A percentile compares a stretch with the other conserved stretches of the same genome.
phyloP scores from a whole-genome alignment of 2,888 invertebrate genomes.

The Parelbella ahira region DNA sequence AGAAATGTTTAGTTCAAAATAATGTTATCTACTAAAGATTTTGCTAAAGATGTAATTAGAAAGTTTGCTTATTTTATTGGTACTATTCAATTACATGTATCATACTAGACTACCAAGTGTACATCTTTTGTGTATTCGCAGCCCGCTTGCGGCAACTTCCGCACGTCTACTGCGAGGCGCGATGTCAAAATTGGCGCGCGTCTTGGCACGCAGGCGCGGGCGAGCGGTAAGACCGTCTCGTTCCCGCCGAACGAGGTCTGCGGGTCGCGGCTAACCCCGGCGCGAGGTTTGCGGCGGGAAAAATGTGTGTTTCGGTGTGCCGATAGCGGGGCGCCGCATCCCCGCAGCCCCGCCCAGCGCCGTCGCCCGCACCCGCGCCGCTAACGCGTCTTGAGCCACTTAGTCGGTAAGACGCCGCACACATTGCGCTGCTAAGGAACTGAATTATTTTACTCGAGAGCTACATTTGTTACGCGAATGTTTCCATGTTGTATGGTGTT shows the following conservation, averaged over 20 bases:
- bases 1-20: too few relatives aligned
- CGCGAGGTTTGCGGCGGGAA: slow-evolving; percentile 81
- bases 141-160: slow-evolving; percentile 14
- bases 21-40: too few relatives aligned
- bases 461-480: too few relatives aligned
- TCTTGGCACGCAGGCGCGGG: slow-evolving; percentile 56
- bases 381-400: slow-evolving; percentile 80
- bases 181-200: slow-evolving; percentile 70
- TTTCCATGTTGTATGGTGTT: too few relatives aligned
- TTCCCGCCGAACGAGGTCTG: slow-evolving; percentile 71
- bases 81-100: too few relatives aligned
- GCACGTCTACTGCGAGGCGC: slow-evolving; percentile 28
- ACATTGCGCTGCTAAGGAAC: slow-evolving; percentile 44
- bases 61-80: too few relatives aligned
- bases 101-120: too few relatives aligned
- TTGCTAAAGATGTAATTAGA: too few relatives aligned
- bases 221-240: slow-evolving; percentile 47
- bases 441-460: too few relatives aligned
- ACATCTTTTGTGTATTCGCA: too few relatives aligned
- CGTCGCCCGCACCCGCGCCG: slow-evolving; percentile 66
- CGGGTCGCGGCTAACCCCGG: slow-evolving; percentile 80
- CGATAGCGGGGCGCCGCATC: slow-evolving; percentile 76
- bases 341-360: slow-evolving; percentile 59
- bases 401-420: slow-evolving; percentile 73
- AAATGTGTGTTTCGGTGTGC: slow-evolving; percentile 82